These are phyloP conservation scores for Balaenoptera acutorostrata DNA, from an alignment of 2,113 vertebrate genomes.

Conservation along the genomic window DNA sequence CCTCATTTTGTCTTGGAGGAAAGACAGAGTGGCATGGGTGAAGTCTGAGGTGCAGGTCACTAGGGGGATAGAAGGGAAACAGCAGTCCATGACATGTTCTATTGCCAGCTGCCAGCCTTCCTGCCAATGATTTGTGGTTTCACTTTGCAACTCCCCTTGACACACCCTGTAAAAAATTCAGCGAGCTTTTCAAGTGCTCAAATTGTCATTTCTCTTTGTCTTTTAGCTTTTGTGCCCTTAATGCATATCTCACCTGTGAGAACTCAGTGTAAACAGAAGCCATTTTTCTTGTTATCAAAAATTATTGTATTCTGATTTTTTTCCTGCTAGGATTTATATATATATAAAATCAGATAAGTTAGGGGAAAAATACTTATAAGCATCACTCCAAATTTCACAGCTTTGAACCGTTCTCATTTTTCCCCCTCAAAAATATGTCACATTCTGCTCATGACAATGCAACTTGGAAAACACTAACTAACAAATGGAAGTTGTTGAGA, in stretches of 20 bases:
- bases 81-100: fast-evolving
- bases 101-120: neutral
- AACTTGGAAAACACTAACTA: neutral
- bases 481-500: neutral
- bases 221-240: neutral
- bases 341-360: neutral
- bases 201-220: neutral
- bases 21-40: fast-evolving
- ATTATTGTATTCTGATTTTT: constrained; percentile 14
- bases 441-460: neutral
- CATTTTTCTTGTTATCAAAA: constrained; percentile 20
- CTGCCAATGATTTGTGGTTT: neutral
- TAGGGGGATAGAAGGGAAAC: neutral
- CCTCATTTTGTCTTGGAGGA: neutral
- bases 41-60: neutral
- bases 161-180: neutral
- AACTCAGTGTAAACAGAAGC: neutral
- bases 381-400: neutral
- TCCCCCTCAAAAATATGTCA: neutral
- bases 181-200: neutral
- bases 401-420: neutral
- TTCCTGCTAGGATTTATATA: neutral
- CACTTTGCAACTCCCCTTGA: neutral
- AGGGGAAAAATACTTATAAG: neutral
- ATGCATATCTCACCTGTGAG: neutral